Base-by-base conservation (phyloP, 2,797 vertebrate genomes). In the Sarcoramphus papa region DNA sequence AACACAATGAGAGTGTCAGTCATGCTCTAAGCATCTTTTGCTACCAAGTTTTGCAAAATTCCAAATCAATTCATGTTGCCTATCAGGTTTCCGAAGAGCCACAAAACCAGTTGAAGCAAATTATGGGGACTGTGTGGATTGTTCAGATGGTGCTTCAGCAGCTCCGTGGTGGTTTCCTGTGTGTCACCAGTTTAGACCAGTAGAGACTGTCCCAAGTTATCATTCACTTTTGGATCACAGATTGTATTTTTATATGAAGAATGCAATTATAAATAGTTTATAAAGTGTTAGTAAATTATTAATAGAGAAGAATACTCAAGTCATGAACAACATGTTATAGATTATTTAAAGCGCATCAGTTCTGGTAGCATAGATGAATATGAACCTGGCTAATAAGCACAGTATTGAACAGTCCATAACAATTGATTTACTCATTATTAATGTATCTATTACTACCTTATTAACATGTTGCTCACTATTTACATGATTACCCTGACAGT, bases 181-280 rank as follows among this genome's bases (percentile, higher is more conserved):
- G 53, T 56, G 25, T 73, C 40, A 59, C 30, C 63, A 82, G 65
- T 60, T 82, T 69, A 91, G 84, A 62, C 33, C 35, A 80, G 47
- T 60, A 84, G 75, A 68, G 43, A 50, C 50, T 78, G 57, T 73
- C 73, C 69, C 41, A 63, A 79, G 37, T 70, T 90, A 86, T 93
- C 67, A 82, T 80, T 93, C 62, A 40, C 25, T 90, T 90, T 94
- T 86, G 63, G 80, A 92, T 91, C 93, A 94, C 92, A 93, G 79
- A 90, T 90, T 56, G 24, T 92, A 56, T 86, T 94, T 96, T 93
- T 75, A 69, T 77, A 82, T 56, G 76, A 96, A 88, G 79, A 69
- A 88, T 63, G 56, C 85, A 73, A 88, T 95, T 94, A 96, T 94
- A 69, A 97, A 96, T 96, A 96, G 82, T 96, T 96, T 94, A 96